phyloP scores from a whole-genome alignment of 2,888 invertebrate genomes.

The Criorhina ranunculi region DNA sequence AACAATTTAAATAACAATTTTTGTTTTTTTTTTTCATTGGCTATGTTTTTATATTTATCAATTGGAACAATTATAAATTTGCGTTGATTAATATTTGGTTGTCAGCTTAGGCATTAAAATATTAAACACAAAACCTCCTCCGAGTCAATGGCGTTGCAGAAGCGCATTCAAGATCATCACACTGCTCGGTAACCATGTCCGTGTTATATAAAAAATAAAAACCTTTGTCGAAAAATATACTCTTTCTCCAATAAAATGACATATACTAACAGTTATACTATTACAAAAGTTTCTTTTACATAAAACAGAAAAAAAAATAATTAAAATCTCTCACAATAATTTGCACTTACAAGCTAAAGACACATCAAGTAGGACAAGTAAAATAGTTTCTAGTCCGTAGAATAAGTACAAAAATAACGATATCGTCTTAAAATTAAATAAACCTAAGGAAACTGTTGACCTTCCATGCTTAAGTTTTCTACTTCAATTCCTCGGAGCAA shows the following conservation, averaged over 20 bases:
- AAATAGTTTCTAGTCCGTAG: slow-evolving; percentile 7
- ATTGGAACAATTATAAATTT: slow-evolving; percentile 42
- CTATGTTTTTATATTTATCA: slow-evolving; percentile 4
- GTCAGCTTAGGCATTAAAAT: slow-evolving; percentile 55
- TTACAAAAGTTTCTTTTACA: slow-evolving; percentile 9
- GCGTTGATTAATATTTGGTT: slow-evolving; percentile 67
- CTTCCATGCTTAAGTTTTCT: not conserved
- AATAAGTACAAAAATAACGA: slow-evolving; percentile 67
- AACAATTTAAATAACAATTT: slow-evolving; percentile 69
- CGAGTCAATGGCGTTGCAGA: not conserved
- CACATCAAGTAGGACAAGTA: slow-evolving; percentile 9
- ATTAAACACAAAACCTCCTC: slow-evolving; percentile 18
- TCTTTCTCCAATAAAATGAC: not conserved
- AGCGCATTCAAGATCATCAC: too few species aligned
- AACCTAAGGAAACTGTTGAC: slow-evolving; percentile 2
- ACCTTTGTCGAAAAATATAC: slow-evolving; percentile 23
- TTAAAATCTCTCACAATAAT: slow-evolving; percentile 19
- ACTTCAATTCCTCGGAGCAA: not conserved
- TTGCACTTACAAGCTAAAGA: slow-evolving; percentile 50
- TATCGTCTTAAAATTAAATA: slow-evolving; percentile 22
- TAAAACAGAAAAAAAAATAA: slow-evolving; percentile 31
- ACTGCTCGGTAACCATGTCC: not conserved
- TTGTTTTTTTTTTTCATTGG: slow-evolving; percentile 2
- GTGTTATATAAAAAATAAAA: slow-evolving; percentile 1
- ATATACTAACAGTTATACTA: slow-evolving; percentile 29